phyloP scores from a whole-genome alignment of 30 jellyfish, hydroid and myxozoan species.

The Chrysaora quinquecirrha region DNA sequence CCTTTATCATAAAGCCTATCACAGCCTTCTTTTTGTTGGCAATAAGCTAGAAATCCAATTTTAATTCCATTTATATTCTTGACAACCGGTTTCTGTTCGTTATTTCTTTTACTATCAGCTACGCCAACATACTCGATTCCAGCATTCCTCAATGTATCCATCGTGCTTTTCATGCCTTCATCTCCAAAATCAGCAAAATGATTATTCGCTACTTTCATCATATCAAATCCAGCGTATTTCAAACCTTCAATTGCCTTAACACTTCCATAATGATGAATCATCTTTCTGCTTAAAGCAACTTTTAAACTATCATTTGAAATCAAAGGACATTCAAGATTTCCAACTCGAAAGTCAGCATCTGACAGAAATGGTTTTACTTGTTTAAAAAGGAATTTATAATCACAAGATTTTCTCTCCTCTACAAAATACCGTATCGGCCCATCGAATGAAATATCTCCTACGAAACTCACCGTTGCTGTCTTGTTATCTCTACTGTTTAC shows the following conservation, averaged over 20 bases:
- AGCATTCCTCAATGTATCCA: slow-evolving; percentile 29
- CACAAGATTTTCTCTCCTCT: slow-evolving; percentile 51
- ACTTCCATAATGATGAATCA: slow-evolving; percentile 51
- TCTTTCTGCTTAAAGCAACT: slow-evolving; percentile 1
- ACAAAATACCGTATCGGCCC: slow-evolving; percentile 69
- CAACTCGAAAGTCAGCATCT: slow-evolving; percentile 74
- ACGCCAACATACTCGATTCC: slow-evolving; percentile 70
- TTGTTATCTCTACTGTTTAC: background rate
- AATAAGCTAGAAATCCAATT: slow-evolving; percentile 82
- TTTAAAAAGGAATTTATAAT: slow-evolving; percentile 34
- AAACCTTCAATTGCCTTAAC: slow-evolving; percentile 54
- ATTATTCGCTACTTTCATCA: slow-evolving; percentile 71
- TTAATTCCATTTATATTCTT: slow-evolving; percentile 76
- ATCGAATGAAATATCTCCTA: slow-evolving; percentile 62
- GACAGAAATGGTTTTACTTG: slow-evolving; percentile 11
- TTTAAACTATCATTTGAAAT: background rate
- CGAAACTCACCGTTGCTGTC: slow-evolving; percentile 51
- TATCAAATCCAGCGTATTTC: slow-evolving; percentile 78
- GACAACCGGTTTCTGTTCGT: slow-evolving; percentile 60
- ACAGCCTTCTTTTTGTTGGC: slow-evolving; percentile 72
- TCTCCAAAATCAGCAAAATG: slow-evolving; percentile 77
- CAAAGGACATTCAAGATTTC: slow-evolving; percentile 56
- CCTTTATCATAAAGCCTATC: slow-evolving; percentile 20
- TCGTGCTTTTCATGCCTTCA: slow-evolving; percentile 52
- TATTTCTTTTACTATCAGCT: slow-evolving; percentile 5